Percentiles rank a stretch among this genome's conserved stretches.
Evolutionary conservation across 2,797 vertebrate species (phyloP).

Genomic region (Tamandua tetradactyla): DNA sequence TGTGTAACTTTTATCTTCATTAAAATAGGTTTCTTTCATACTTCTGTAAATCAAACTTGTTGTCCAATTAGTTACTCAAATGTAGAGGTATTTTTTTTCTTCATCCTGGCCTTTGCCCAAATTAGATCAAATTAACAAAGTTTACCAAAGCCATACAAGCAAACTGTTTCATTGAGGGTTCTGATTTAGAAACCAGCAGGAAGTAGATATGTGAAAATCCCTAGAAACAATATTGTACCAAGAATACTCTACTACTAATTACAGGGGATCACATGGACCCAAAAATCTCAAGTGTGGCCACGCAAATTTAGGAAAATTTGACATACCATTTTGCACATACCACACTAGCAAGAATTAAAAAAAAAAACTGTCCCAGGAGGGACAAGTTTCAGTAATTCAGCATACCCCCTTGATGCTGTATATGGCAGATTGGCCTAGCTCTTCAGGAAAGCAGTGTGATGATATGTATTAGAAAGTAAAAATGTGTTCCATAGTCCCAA

Average conservation of each 20-base stretch:
- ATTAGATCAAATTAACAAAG: conserved; percentile 44
- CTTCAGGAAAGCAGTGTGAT: background rate
- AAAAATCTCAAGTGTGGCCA: background rate
- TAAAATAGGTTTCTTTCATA: background rate
- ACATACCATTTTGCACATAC: background rate
- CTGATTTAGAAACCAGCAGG: background rate
- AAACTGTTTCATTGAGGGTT: background rate
- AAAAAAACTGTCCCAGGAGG: background rate
- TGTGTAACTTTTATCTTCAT: background rate
- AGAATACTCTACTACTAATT: background rate
- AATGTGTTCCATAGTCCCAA: background rate
- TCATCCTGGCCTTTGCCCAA: conserved; percentile 6
- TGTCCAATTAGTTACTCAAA: conserved; percentile 32
- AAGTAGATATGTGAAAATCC: conserved; percentile 10
- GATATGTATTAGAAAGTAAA: background rate
- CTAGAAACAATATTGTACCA: conserved; percentile 15
- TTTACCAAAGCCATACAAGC: background rate
- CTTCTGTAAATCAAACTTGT: conserved; percentile 9
- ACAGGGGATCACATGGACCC: background rate
- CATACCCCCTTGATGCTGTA: background rate
- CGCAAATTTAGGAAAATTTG: background rate
- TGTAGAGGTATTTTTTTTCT: background rate
- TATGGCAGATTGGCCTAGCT: background rate
- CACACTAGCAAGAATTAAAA: background rate
- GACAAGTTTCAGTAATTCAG: background rate